Percentiles rank a stretch among this genome's conserved stretches.
Evolutionary conservation across 2,113 vertebrate genomes (phyloP).

Genomic region (Crypturellus undulatus): DNA sequence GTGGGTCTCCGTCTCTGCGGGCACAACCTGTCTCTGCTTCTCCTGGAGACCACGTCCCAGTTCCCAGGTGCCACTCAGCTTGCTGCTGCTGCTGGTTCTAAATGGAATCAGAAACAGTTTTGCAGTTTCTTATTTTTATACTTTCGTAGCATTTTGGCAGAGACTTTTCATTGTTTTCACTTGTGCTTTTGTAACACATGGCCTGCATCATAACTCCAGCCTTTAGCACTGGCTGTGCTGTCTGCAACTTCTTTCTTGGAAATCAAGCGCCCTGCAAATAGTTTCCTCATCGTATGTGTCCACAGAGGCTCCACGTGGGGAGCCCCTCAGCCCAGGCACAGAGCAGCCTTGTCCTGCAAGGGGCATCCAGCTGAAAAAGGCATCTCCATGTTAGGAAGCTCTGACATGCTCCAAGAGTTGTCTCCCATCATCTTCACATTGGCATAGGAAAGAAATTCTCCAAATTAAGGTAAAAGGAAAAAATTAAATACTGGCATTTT

Average conservation of each 20-base stretch:
- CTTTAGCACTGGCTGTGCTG: background rate
- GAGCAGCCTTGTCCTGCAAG: background rate
- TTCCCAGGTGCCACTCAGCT: background rate
- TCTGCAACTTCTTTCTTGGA: background rate
- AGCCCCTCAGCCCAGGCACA: background rate
- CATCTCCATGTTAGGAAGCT: background rate
- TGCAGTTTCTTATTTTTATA: background rate
- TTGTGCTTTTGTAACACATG: background rate
- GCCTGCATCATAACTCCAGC: background rate
- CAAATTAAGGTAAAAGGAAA: background rate
- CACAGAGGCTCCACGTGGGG: background rate
- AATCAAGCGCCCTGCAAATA: background rate
- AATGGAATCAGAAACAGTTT: background rate
- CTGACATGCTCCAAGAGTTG: background rate
- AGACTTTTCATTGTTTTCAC: background rate
- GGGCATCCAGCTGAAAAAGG: background rate
- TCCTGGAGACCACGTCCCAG: rapidly evolving
- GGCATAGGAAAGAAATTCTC: background rate
- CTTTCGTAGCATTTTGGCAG: background rate
- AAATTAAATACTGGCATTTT: background rate
- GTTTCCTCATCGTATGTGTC: background rate
- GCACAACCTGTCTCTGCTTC: too few relatives aligned
- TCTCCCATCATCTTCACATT: background rate
- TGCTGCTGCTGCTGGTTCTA: background rate
- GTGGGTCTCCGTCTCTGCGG: background rate